Evolutionary conservation across 1,140 invertebrate species (phyloP).

Genomic region (Penaeus japonicus): DNA sequence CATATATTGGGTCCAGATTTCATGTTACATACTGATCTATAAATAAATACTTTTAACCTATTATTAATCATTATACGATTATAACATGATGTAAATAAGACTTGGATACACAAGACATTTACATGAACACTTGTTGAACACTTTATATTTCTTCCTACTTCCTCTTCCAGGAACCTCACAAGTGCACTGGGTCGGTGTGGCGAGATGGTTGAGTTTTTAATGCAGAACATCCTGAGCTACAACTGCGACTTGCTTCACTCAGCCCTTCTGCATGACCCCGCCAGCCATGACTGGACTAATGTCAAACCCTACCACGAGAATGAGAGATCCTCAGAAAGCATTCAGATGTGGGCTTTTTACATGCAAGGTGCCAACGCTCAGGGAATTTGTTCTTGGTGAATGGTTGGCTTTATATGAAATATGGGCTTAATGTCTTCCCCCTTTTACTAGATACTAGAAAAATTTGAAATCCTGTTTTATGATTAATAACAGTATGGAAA

Average conservation of each 20-base stretch:
- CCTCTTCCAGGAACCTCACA: constrained; percentile 40
- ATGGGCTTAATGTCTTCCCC: too few species aligned
- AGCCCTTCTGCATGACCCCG: constrained; percentile 80
- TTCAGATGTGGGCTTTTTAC: constrained; percentile 87
- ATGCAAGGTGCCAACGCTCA: constrained; percentile 73
- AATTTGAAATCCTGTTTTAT: too few species aligned
- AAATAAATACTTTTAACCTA: neutral
- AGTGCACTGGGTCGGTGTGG: constrained; percentile 68
- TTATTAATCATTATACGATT: too few species aligned
- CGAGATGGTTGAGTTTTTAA: constrained; percentile 81
- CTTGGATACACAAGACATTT: neutral
- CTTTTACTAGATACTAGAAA: too few species aligned
- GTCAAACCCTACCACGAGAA: constrained; percentile 72
- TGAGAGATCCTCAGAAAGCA: constrained; percentile 76
- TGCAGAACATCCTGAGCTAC: constrained; percentile 78
- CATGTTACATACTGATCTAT: neutral
- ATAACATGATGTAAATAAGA: too few species aligned
- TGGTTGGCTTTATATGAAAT: too few species aligned
- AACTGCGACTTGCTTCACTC: constrained; percentile 78
- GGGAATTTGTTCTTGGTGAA: neutral
- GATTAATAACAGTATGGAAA: too few species aligned
- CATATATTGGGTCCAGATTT: neutral
- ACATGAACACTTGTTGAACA: neutral
- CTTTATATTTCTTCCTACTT: neutral
- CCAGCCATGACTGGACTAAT: constrained; percentile 75